Conservation (phyloP, 2,113 vertebrate genomes). For the Poeciliopsis prolifica region DNA sequence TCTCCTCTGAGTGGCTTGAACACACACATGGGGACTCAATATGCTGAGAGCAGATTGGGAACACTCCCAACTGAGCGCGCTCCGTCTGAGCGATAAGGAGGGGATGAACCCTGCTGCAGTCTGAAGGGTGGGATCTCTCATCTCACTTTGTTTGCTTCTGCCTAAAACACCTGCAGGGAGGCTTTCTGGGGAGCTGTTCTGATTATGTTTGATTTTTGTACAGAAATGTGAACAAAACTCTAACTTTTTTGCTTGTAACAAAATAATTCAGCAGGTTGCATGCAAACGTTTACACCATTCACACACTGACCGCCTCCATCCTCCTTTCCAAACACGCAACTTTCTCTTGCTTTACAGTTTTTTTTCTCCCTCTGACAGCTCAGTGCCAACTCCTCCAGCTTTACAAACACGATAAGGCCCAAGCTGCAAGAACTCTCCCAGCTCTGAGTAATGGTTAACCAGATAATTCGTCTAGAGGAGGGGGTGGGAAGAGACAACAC, state of each 20-base stretch:
- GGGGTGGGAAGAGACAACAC: constrained; percentile 77
- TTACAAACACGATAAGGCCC: constrained; percentile 83
- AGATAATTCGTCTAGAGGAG: constrained; percentile 79
- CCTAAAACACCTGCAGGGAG: neutral
- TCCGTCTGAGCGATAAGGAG: constrained; percentile 71
- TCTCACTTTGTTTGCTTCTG: constrained; percentile 4
- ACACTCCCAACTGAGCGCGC: constrained; percentile 72
- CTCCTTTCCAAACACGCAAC: neutral
- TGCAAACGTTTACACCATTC: neutral
- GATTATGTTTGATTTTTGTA: too few species aligned
- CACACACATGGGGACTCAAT: constrained; percentile 61
- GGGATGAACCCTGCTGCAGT: constrained; percentile 23
- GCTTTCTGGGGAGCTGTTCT: neutral
- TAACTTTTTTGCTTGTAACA: neutral
- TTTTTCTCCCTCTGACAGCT: constrained; percentile 24
- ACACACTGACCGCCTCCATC: neutral
- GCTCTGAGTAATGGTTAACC: constrained; percentile 81
- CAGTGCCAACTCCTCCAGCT: constrained; percentile 81
- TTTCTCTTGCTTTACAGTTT: neutral
- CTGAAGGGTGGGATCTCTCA: constrained; percentile 19
- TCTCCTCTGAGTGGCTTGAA: constrained; percentile 45
- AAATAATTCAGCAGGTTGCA: neutral
- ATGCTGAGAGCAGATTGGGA: constrained; percentile 79
- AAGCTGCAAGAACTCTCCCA: constrained; percentile 71
- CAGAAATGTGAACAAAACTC: neutral